phyloP scores from a whole-genome alignment of 2,888 invertebrate genomes.

The Iphiclides podalirius region DNA sequence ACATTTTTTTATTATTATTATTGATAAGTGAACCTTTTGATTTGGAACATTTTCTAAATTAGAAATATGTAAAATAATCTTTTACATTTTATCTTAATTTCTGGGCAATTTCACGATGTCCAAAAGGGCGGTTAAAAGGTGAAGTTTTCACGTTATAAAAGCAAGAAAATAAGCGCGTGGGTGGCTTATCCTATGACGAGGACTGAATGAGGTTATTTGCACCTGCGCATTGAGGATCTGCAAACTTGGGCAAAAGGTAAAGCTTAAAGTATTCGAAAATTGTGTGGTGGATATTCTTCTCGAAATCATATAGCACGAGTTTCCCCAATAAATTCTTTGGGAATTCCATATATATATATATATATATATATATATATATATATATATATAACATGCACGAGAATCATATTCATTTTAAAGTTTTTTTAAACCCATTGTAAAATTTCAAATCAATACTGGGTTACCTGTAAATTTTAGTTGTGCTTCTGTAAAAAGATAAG shows the following conservation, averaged over 20 bases:
- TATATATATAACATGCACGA: too few species aligned
- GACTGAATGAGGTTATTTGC: conserved; percentile 73
- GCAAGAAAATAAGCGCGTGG: conserved; percentile 51
- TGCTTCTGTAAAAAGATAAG: too few species aligned
- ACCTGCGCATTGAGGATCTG: conserved; percentile 59
- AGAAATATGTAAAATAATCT: not conserved
- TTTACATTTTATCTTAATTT: conserved; percentile 3
- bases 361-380: too few species aligned
- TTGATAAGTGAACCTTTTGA: not conserved
- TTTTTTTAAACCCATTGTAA: too few species aligned
- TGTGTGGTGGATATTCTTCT: not conserved
- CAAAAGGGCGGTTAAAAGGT: not conserved
- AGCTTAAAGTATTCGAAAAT: conserved; percentile 6
- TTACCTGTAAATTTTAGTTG: not conserved
- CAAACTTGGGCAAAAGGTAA: conserved; percentile 12
- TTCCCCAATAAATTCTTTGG: too few species aligned
- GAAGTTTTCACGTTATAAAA: conserved; percentile 36
- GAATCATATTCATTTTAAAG: too few species aligned
- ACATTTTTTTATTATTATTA: conserved; percentile 1
- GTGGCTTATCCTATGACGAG: conserved; percentile 64
- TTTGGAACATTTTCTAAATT: not conserved
- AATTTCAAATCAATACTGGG: not conserved
- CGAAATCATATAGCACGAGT: not conserved
- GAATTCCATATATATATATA: too few species aligned
- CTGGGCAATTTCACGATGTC: not conserved